Conservation (phyloP, 2,888 invertebrate species). For the Andrena praecox region DNA sequence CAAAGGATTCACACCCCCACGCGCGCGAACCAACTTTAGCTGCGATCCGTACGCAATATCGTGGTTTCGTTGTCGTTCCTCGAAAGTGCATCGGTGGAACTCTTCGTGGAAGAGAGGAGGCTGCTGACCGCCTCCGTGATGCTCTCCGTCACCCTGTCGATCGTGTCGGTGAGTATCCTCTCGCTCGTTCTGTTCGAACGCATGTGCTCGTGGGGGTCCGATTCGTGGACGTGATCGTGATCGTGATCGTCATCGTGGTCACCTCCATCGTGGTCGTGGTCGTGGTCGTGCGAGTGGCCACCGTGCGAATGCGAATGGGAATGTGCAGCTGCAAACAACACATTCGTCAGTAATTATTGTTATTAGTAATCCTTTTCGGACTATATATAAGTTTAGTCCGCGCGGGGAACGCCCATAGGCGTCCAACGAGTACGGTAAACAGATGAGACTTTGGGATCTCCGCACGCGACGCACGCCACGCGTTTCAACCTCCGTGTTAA, state of each 20-base stretch:
- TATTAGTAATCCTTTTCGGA: not conserved
- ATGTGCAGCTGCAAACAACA: conserved; percentile 78
- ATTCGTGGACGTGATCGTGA: conserved; percentile 50
- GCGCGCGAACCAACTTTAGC: conserved; percentile 34
- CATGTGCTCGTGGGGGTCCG: conserved; percentile 35
- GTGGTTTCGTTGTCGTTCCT: conserved; percentile 30
- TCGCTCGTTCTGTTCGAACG: conserved; percentile 23
- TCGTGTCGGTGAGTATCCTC: conserved; percentile 61
- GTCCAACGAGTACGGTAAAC: no score
- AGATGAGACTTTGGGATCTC: no score
- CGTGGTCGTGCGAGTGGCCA: conserved; percentile 47
- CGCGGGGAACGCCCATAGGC: no score
- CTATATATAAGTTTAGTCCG: no score
- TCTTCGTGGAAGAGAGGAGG: conserved; percentile 62
- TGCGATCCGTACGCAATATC: conserved; percentile 13
- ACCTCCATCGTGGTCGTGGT: conserved; percentile 8
- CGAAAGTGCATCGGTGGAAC: not conserved
- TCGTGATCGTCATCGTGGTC: conserved; percentile 58
- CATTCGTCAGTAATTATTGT: not conserved
- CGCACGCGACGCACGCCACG: no score
- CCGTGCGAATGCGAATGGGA: conserved; percentile 78
- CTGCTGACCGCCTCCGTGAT: conserved; percentile 72
- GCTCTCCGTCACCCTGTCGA: conserved; percentile 73
- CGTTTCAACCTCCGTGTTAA: no score
- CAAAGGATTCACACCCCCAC: conserved; percentile 3